phyloP scores from a whole-genome alignment of 2,888 invertebrate species.

The Cremastinae sp. region DNA sequence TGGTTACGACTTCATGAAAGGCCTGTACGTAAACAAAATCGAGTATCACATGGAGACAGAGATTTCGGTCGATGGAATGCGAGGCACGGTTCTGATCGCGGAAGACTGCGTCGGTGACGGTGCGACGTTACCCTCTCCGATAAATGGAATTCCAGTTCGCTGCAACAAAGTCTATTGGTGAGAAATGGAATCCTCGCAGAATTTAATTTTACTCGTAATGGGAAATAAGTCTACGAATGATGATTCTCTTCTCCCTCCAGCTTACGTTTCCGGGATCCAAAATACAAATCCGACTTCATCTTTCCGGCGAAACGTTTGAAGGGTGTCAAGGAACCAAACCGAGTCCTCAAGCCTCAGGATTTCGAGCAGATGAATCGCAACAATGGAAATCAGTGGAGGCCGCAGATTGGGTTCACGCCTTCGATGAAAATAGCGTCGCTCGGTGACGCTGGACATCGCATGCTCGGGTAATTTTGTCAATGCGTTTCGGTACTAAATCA shows the following conservation, averaged over 20 bases:
- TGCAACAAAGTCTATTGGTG: slow-evolving; percentile 81
- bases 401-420: slow-evolving; percentile 89
- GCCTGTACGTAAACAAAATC: slow-evolving; percentile 85
- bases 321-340: slow-evolving; percentile 87
- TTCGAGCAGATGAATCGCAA: slow-evolving; percentile 84
- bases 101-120: slow-evolving; percentile 86
- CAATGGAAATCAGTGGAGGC: slow-evolving; percentile 83
- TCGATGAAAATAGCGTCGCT: slow-evolving; percentile 85
- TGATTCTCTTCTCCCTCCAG: slow-evolving; percentile 78
- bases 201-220: too few relatives aligned
- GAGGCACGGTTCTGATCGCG: slow-evolving; percentile 89
- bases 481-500: too few relatives aligned
- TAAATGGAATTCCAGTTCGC: slow-evolving; percentile 85
- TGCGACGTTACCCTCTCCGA: slow-evolving; percentile 87
- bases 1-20: slow-evolving; percentile 86
- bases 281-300: slow-evolving; percentile 87
- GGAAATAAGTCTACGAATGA: not conserved
- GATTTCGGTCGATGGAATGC: slow-evolving; percentile 89
- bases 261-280: slow-evolving; percentile 90
- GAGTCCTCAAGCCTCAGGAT: slow-evolving; percentile 90
- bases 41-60: slow-evolving; percentile 83
- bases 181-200: too few relatives aligned
- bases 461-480: slow-evolving; percentile 85
- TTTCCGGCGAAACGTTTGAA: slow-evolving; percentile 89
- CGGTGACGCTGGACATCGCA: slow-evolving; percentile 87